A percentile compares a stretch with the other conserved stretches of the same genome.
These are phyloP conservation scores for Turritopsis dohrnii DNA, from an alignment of 30 jellyfish, hydroid and myxozoan species.

Conservation along the genomic window DNA sequence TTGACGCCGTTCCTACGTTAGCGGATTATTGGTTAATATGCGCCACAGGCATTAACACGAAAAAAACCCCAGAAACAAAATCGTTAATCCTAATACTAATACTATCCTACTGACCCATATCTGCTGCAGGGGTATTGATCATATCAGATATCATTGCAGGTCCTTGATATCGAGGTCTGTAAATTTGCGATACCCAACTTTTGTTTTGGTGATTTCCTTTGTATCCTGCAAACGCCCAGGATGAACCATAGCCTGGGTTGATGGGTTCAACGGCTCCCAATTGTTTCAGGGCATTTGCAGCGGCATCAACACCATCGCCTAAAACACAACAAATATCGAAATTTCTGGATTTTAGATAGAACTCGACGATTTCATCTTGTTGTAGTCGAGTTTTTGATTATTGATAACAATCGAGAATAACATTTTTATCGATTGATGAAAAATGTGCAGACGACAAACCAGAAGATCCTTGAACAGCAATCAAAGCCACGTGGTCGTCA, in stretches of 20 bases:
- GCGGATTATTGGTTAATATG: too few relatives aligned
- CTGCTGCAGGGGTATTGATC: constrained; percentile 96
- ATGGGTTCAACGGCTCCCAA: constrained; percentile 79
- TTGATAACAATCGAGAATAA: too few relatives aligned
- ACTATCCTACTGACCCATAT: constrained; percentile 47
- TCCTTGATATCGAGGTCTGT: constrained; percentile 83
- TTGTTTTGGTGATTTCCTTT: constrained; percentile 79
- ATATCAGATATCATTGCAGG: constrained; percentile 93
- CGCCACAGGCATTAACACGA: too few relatives aligned
- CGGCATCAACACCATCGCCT: constrained; percentile 69
- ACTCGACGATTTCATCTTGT: too few relatives aligned
- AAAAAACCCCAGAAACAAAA: too few relatives aligned
- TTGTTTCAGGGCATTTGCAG: constrained; percentile 63
- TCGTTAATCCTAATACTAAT: not conserved
- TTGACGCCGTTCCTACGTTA: too few relatives aligned
- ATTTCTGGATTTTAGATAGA: too few relatives aligned
- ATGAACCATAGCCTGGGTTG: constrained; percentile 74
- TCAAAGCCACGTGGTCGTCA: constrained; percentile 76
- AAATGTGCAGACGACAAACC: constrained; percentile 38
- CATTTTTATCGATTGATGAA: too few relatives aligned
- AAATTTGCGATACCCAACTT: constrained; percentile 80
- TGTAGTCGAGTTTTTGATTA: too few relatives aligned
- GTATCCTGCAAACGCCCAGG: constrained; percentile 95
- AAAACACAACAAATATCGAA: not conserved
- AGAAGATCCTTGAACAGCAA: constrained; percentile 80